These are phyloP conservation scores for Odontamblyopus lacepedii DNA, from an alignment of 2,797 vertebrate species.

Conservation along the genomic window DNA sequence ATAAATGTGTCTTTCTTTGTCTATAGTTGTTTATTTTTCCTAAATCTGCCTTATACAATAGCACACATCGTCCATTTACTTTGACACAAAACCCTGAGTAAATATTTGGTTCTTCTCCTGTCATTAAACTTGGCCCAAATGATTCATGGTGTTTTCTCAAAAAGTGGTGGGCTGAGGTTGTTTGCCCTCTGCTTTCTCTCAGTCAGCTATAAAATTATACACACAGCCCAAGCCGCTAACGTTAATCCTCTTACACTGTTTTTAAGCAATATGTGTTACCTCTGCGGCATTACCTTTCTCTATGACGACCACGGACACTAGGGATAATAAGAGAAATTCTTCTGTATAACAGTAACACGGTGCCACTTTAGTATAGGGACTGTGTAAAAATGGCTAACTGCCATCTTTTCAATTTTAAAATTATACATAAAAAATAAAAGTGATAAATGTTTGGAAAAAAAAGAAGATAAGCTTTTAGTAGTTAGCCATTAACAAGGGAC, in stretches of 20 bases:
- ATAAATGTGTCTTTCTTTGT: background rate
- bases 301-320: background rate
- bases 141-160: slow-evolving; percentile 43
- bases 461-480: no score
- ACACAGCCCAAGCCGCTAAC: slow-evolving; percentile 29
- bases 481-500: no score
- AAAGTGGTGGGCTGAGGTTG: slow-evolving; percentile 57
- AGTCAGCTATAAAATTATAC: slow-evolving; percentile 42
- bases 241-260: slow-evolving; percentile 71
- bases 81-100: background rate
- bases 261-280: slow-evolving; percentile 69
- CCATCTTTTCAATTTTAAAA: no score
- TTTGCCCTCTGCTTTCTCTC: slow-evolving; percentile 48
- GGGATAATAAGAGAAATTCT: background rate
- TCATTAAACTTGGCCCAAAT: slow-evolving; percentile 16
- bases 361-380: no score
- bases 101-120: slow-evolving; percentile 47
- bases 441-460: no score
- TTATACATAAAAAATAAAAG: no score
- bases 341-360: no score
- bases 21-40: background rate
- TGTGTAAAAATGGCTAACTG: no score
- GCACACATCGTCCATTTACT: slow-evolving; percentile 1
- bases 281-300: slow-evolving; percentile 20
- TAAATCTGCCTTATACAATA: background rate